Conservation (phyloP, 2,888 invertebrate genomes). For the Baronia brevicornis region DNA sequence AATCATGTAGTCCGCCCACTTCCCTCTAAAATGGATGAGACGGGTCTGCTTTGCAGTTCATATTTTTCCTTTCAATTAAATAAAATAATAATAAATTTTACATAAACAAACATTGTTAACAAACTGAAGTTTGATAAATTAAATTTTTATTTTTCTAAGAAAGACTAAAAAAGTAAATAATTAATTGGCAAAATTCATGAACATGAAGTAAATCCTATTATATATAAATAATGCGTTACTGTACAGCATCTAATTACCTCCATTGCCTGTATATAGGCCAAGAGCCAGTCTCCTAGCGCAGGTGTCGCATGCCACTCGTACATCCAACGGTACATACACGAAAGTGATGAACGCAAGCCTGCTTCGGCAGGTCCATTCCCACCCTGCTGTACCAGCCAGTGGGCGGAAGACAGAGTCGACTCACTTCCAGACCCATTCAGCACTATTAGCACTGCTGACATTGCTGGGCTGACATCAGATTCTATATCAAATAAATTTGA, state of each 20-base stretch:
- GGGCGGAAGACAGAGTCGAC: conserved; percentile 39
- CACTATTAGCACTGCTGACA: conserved; percentile 76
- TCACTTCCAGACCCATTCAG: conserved; percentile 58
- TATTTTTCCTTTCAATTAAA: no score
- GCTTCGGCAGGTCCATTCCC: conserved; percentile 58
- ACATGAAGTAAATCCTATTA: no score
- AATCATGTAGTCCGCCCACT: no score
- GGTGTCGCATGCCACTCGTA: conserved; percentile 77
- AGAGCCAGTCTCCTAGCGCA: conserved; percentile 79
- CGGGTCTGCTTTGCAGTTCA: no score
- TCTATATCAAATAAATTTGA: conserved; percentile 29
- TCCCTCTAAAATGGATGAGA: no score
- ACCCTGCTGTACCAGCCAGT: conserved; percentile 56
- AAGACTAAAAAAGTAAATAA: conserved; percentile 1
- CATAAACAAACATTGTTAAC: no score
- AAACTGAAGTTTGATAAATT: no score
- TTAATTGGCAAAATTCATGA: no score
- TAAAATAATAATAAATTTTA: no score
- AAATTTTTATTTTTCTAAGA: no score
- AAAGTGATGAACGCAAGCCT: conserved; percentile 77
- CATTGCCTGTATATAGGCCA: conserved; percentile 79
- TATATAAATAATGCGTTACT: not conserved
- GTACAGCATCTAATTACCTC: conserved; percentile 44
- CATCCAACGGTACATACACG: conserved; percentile 81
- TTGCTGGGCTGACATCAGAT: conserved; percentile 72